Conservation (phyloP, 2,888 invertebrate genomes). For the Andrena chrysosceles region DNA sequence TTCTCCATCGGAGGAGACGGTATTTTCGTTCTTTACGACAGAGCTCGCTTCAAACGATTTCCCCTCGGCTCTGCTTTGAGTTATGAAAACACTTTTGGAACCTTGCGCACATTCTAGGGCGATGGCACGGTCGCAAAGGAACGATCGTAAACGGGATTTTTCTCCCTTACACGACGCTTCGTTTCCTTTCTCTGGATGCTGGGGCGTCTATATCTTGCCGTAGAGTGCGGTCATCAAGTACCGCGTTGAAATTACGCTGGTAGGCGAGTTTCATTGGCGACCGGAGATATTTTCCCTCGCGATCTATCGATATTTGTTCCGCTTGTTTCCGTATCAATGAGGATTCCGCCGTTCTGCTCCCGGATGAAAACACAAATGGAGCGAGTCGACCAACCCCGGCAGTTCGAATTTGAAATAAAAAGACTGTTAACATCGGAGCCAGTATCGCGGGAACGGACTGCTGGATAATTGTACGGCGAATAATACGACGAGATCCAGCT, state of each 20-base stretch:
- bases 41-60: conserved; percentile 30
- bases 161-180: background rate
- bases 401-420: background rate
- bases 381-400: background rate
- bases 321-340: conserved; percentile 13
- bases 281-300: background rate
- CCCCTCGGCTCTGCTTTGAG: conserved; percentile 9
- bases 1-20: conserved; percentile 5
- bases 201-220: background rate
- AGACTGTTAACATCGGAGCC: conserved; percentile 25
- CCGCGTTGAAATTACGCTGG: conserved; percentile 17
- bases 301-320: conserved; percentile 5
- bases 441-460: conserved; percentile 36
- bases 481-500: conserved; percentile 47
- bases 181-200: background rate
- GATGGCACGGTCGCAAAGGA: background rate
- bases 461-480: conserved; percentile 40
- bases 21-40: conserved; percentile 17
- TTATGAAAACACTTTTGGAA: conserved; percentile 51
- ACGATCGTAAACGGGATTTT: conserved; percentile 40
- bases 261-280: background rate
- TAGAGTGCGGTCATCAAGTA: background rate
- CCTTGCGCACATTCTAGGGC: background rate
- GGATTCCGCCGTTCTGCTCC: background rate
- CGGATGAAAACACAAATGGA: background rate